Conservation (phyloP, 1,140 invertebrate species). For the Zaprionus davidi region DNA sequence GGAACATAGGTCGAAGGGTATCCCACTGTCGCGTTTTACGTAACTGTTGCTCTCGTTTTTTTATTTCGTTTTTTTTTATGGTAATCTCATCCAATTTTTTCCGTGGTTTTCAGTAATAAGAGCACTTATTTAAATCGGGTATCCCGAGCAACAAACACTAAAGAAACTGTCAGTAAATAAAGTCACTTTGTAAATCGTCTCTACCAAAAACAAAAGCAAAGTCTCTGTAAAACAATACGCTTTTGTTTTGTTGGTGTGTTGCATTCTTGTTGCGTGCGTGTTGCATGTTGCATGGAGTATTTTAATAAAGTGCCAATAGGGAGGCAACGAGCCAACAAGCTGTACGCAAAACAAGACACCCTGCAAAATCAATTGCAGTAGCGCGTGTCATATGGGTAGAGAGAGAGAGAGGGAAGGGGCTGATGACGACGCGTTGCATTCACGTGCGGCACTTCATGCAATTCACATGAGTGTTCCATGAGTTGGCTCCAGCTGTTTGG, state of each 20-base stretch:
- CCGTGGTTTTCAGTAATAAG: neutral
- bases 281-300: conserved; percentile 14
- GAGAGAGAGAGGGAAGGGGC: conserved; percentile 18
- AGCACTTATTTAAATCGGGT: neutral
- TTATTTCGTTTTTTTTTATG: too few relatives aligned
- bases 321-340: conserved; percentile 29
- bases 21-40: too few relatives aligned
- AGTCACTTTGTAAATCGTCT: conserved; percentile 1
- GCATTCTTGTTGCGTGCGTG: neutral
- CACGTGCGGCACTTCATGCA: conserved; percentile 72
- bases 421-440: conserved; percentile 31
- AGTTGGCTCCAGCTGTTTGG: conserved; percentile 58
- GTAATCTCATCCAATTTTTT: too few relatives aligned
- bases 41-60: too few relatives aligned
- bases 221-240: neutral
- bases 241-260: neutral
- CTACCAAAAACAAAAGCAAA: neutral
- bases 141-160: neutral
- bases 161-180: neutral
- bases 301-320: conserved; percentile 50
- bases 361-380: conserved; percentile 70
- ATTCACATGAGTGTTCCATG: conserved; percentile 72
- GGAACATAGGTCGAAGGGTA: too few relatives aligned
- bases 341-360: conserved; percentile 46
- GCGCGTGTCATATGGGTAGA: conserved; percentile 33